phyloP scores from a whole-genome alignment of 2,888 invertebrate genomes.

The Eristalis tenax region DNA sequence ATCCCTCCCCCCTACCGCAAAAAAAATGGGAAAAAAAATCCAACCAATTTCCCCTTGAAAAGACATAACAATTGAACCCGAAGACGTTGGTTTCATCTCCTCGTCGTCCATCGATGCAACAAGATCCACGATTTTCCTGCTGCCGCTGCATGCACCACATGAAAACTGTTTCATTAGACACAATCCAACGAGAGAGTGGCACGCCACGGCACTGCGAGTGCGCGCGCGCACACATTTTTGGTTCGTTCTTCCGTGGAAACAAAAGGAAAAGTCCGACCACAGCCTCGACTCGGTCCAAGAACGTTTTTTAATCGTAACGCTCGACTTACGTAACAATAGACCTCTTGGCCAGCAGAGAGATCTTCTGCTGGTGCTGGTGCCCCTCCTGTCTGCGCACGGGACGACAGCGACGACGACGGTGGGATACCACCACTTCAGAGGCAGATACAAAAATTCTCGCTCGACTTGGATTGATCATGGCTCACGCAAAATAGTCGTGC shows the following conservation, averaged over 20 bases:
- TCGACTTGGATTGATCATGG: conserved; percentile 78
- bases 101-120: conserved; percentile 28
- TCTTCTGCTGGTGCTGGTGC: background rate
- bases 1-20: background rate
- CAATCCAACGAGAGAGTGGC: conserved; percentile 36
- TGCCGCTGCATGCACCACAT: background rate
- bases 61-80: conserved; percentile 64
- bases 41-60: conserved; percentile 49
- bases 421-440: conserved; percentile 15
- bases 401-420: background rate
- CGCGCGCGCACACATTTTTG: conserved; percentile 51
- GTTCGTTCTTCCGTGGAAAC: conserved; percentile 58
- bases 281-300: conserved; percentile 8
- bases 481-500: conserved; percentile 81
- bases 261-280: conserved; percentile 60
- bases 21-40: conserved; percentile 10
- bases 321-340: conserved; percentile 71
- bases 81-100: conserved; percentile 3
- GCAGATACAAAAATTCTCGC: conserved; percentile 65
- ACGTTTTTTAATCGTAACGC: conserved; percentile 67
- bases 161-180: conserved; percentile 35
- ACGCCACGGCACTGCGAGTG: conserved; percentile 27
- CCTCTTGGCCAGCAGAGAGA: conserved; percentile 13
- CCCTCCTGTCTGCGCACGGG: background rate
- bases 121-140: conserved; percentile 68